Base-by-base conservation (phyloP, 2,888 invertebrate species). In the Slavum lentiscoides region DNA sequence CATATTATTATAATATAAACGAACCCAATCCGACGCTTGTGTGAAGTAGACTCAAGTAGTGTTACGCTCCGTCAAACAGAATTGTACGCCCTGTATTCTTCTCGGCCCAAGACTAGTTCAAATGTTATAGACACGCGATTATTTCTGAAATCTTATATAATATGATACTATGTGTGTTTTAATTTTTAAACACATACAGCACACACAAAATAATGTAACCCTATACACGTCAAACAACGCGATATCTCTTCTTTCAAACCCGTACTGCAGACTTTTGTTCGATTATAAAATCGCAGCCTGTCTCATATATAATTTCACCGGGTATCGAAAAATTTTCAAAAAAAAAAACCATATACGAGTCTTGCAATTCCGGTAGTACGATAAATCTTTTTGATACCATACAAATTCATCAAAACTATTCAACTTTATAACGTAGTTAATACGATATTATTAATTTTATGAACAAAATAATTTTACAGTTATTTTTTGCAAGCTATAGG, bases 111-210 rank as follows among this genome's bases (percentile, higher is more conserved):
- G 64, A 72, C 62, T 72, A 72, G 80, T 80, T 72, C 80, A 55
- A 72, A 80, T 43, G 72, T 80, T 69, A 30, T 30, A 80, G 64
- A 80, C 80, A 64, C 30, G 62, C 70, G 62, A 80, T 80, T 80
- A 53, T 55, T 72, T 23, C 70, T 72, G 30, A 72, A 80, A 80
- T 61, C 39, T 37, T 67, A 59, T 30, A 59, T 11, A 58, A 66
- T 4, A 30, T 30, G 4, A 30, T 30, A 30, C 30, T n/a, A n/a
- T n/a, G 30, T 39, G 74, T 7, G 55, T 74, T 55, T 66, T n/a
- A n/a, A n/a, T n/a, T n/a, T n/a, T n/a, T 21, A 55, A 58, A 66
- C 23, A 68, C 19, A 59, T 59, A 59, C n/a, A n/a, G 4, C n/a
- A 9, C 30, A 21, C n/a, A 9, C 30, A 21, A 66, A 66, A 53